phyloP scores from a whole-genome alignment of 1,140 invertebrate genomes.

The Euwallacea similis region DNA sequence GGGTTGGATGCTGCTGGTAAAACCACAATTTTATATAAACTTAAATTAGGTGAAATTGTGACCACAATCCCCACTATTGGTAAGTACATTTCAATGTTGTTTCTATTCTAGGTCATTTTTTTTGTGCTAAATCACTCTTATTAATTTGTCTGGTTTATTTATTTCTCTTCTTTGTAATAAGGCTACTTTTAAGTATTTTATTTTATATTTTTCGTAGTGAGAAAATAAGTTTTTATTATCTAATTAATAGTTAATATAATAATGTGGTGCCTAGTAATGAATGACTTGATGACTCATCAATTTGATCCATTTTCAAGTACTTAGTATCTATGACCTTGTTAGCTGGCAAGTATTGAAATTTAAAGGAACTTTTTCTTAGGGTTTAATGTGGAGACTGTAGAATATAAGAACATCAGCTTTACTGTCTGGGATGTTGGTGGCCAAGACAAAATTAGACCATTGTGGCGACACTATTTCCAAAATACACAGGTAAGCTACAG shows the following conservation, averaged over 20 bases:
- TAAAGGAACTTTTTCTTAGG: slow-evolving; percentile 59
- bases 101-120: slow-evolving; percentile 13
- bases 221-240: no score
- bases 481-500: slow-evolving; percentile 65
- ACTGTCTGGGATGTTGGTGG: slow-evolving; percentile 92
- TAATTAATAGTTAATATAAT: no score
- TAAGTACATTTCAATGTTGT: slow-evolving; percentile 58
- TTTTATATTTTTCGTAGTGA: no score
- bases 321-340: slow-evolving; percentile 15
- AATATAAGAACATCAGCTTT: slow-evolving; percentile 96
- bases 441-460: slow-evolving; percentile 87
- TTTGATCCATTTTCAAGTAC: slow-evolving; percentile 14
- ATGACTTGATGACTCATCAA: slow-evolving; percentile 26
- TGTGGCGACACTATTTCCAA: slow-evolving; percentile 87
- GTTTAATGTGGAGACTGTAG: slow-evolving; percentile 94
- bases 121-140: background rate
- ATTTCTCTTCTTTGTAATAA: no score
- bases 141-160: background rate
- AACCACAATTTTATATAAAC: slow-evolving; percentile 99
- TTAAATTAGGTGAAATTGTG: slow-evolving; percentile 99
- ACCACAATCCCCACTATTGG: slow-evolving; percentile 99
- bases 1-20: slow-evolving; percentile 99
- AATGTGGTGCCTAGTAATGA: no score
- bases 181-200: no score
- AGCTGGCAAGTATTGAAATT: slow-evolving; percentile 1